Conservation (phyloP, 2,113 vertebrate genomes). For the Pomatorhinus ruficollis region DNA sequence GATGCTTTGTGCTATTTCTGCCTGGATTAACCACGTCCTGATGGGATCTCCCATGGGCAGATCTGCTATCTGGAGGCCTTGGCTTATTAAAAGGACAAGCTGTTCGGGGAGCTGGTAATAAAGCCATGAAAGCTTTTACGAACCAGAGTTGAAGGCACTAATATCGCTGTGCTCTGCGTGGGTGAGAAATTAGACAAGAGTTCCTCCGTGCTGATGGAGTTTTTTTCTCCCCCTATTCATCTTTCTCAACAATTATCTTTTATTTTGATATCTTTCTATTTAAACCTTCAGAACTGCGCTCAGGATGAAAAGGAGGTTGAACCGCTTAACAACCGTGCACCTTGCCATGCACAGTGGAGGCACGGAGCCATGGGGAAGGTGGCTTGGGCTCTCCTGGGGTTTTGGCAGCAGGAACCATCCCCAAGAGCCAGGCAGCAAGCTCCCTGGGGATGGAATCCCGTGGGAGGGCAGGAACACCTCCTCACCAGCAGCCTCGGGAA, state of each 20-base stretch:
- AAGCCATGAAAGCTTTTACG: conserved; percentile 56
- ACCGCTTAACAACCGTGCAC: neutral
- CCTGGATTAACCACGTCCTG: neutral
- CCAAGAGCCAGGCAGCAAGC: neutral
- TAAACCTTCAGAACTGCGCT: conserved; percentile 17
- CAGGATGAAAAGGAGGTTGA: neutral
- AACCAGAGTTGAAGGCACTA: conserved; percentile 48
- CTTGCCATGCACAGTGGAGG: neutral
- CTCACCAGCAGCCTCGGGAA: neutral
- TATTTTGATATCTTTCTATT: conserved; percentile 72
- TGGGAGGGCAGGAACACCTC: neutral
- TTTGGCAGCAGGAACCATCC: neutral
- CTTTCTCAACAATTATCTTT: conserved; percentile 66
- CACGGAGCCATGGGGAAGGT: neutral
- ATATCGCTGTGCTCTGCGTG: conserved; percentile 59
- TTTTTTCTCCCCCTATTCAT: conserved; percentile 24
- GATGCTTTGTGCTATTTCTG: neutral
- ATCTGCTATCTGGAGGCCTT: conserved; percentile 7
- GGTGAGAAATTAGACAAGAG: conserved; percentile 69
- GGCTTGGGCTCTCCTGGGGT: neutral
- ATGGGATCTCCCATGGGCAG: conserved; percentile 37
- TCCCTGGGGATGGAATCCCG: rapidly evolving
- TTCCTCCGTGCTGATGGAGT: conserved; percentile 24
- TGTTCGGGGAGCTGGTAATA: conserved; percentile 35
- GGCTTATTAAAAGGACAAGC: conserved; percentile 53